Percentiles rank a stretch among this genome's conserved stretches.
Conservation (phyloP, 2,113 vertebrate species). For the Oriolus oriolus region DNA sequence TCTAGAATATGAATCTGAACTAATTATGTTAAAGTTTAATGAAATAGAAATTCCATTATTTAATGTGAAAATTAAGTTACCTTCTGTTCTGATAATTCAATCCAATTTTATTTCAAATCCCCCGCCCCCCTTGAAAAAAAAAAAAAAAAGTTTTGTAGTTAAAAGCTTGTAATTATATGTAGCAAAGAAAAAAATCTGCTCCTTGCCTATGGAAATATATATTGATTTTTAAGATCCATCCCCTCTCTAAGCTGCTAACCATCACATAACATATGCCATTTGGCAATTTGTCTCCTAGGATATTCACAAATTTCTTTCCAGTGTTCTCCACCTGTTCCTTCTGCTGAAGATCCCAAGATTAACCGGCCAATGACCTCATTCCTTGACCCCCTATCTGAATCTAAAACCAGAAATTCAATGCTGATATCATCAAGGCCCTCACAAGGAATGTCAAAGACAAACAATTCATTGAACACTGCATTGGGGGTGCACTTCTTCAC, state of each 20-base stretch:
- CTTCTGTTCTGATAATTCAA: constrained; percentile 59
- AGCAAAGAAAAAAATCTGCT: constrained; percentile 64
- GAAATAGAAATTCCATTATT: neutral
- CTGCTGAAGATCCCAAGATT: constrained; percentile 81
- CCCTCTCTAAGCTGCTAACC: constrained; percentile 72
- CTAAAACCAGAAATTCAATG: constrained; percentile 95
- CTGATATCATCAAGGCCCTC: constrained; percentile 91
- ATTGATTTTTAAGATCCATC: constrained; percentile 13
- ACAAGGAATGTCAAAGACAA: constrained; percentile 95
- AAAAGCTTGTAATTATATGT: constrained; percentile 49
- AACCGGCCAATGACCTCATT: constrained; percentile 86
- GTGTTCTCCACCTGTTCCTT: constrained; percentile 90
- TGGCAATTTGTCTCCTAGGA: constrained; percentile 95
- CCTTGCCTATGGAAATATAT: constrained; percentile 61
- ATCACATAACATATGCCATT: constrained; percentile 92
- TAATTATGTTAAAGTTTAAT: constrained; percentile 17
- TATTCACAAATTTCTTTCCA: constrained; percentile 98
- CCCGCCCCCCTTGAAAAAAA: neutral
- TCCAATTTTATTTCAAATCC: neutral
- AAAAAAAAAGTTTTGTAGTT: neutral
- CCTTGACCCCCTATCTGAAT: constrained; percentile 87
- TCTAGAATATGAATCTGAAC: constrained; percentile 9
- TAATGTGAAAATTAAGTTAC: constrained; percentile 41
- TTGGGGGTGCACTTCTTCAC: constrained; percentile 96
- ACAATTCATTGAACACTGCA: constrained; percentile 96